Base-by-base conservation (phyloP, 2,888 invertebrate species). In the Anoncus sp. region DNA sequence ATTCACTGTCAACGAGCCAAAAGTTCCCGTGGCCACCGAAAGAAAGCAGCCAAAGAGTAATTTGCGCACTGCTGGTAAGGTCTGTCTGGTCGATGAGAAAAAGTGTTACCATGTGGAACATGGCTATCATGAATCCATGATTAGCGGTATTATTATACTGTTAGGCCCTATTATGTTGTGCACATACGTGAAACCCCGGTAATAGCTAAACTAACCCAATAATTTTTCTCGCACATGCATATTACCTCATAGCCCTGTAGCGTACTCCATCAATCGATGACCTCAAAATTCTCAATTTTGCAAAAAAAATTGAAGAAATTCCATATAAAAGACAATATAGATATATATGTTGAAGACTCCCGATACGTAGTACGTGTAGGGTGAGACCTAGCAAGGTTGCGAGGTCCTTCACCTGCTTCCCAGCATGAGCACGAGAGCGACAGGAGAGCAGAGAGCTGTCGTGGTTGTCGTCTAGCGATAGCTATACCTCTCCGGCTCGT, bases 321-420 rank as follows among this genome's bases (percentile, higher is more conserved):
- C 31, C 24, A 27, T 2, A 45, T 45, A 3, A 5, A 49, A 51
- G 47, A 57, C 62, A 49, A 38, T 67, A 31, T 59, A 53, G 7
- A 35, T 35, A 53, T 6, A 47, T 38, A 47, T 31, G 47, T 75
- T 51, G 59, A 71, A 75, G 55, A 62, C 43, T 71, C 53, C 22
- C 31, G 55, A 43, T 45, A 51, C 38, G 40, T 59, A 16, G 47
- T 49, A 57, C 31, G 57, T 60, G 59, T 73, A 51, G 62, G 69
- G 63, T 65, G 62, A 73, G 59, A 65, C 65, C 59, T 53, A 51
- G 79, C 75, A 79, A 79, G 75, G 79, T 79, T 72, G 75, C 71
- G 55, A 79, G 79, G 75, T 79, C 79, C 79, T 79, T 75, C 75
- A 75, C 79, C 79, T 72, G 75, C 35, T 75, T 79, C 40, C 31